Conservation (phyloP, 1,140 invertebrate genomes). For the Diachasma alloeum region DNA sequence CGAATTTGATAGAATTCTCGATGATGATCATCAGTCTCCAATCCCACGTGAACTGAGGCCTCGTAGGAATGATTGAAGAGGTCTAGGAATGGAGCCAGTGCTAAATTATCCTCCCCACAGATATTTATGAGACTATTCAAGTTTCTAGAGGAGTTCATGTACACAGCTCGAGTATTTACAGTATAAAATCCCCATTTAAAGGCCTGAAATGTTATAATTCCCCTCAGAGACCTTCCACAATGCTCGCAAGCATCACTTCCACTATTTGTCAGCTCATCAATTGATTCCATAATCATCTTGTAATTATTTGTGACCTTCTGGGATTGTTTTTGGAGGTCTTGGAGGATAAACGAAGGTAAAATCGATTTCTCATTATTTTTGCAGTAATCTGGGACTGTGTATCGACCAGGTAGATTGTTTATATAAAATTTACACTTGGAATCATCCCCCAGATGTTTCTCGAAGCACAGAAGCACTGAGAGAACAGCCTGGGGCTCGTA, state of each 20-base stretch:
- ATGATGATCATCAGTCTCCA: constrained; percentile 53
- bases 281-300: constrained; percentile 42
- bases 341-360: constrained; percentile 44
- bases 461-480: constrained; percentile 70
- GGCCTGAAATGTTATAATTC: constrained; percentile 57
- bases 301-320: constrained; percentile 42
- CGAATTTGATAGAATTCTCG: constrained; percentile 67
- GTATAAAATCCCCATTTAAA: constrained; percentile 73
- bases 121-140: constrained; percentile 51
- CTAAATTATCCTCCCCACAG: constrained; percentile 68
- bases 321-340: constrained; percentile 33
- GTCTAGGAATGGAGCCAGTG: constrained; percentile 81
- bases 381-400: constrained; percentile 67
- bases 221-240: constrained; percentile 53
- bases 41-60: constrained; percentile 65
- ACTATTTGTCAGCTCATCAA: constrained; percentile 54
- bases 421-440: constrained; percentile 69
- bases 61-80: constrained; percentile 77
- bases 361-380: constrained; percentile 48
- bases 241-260: constrained; percentile 54
- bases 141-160: constrained; percentile 60
- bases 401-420: constrained; percentile 66
- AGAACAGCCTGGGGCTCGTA: constrained; percentile 67
- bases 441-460: constrained; percentile 57
- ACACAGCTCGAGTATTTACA: constrained; percentile 81